phyloP scores from a whole-genome alignment of 2,797 vertebrate genomes.

The Peromyscus aztecus region DNA sequence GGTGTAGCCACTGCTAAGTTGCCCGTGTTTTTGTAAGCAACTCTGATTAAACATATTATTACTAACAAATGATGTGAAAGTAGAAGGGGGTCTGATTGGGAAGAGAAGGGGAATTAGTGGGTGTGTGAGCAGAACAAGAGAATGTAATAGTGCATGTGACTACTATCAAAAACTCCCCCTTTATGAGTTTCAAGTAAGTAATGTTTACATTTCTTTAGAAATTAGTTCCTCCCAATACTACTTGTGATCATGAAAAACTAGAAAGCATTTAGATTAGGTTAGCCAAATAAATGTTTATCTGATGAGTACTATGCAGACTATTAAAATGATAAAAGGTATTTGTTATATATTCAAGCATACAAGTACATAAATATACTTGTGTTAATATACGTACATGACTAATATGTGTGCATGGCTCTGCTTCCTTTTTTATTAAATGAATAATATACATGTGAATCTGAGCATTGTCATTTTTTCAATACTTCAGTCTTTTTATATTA shows the following conservation, averaged over 20 bases:
- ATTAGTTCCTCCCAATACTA: slow-evolving; percentile 4
- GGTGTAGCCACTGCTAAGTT: neutral
- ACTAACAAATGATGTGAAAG: neutral
- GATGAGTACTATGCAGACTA: neutral
- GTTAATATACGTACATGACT: neutral
- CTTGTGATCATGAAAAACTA: slow-evolving; percentile 36
- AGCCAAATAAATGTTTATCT: slow-evolving; percentile 28
- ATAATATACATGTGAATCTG: neutral
- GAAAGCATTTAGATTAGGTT: neutral
- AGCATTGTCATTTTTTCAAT: neutral
- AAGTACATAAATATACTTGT: slow-evolving; percentile 17
- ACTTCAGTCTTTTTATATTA: neutral
- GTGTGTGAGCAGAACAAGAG: neutral
- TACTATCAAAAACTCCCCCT: neutral
- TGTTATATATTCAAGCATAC: neutral
- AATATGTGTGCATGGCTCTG: neutral
- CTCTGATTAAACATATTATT: neutral
- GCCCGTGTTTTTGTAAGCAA: neutral
- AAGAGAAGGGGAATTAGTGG: neutral
- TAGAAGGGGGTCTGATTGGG: neutral
- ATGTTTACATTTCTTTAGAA: slow-evolving; percentile 19
- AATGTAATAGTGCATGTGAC: neutral
- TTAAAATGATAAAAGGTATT: neutral
- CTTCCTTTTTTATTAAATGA: slow-evolving; percentile 15
- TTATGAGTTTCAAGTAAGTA: slow-evolving; percentile 36